Evolutionary conservation across 2,888 invertebrate species (phyloP).

Genomic region (Leucophora obtusa): DNA sequence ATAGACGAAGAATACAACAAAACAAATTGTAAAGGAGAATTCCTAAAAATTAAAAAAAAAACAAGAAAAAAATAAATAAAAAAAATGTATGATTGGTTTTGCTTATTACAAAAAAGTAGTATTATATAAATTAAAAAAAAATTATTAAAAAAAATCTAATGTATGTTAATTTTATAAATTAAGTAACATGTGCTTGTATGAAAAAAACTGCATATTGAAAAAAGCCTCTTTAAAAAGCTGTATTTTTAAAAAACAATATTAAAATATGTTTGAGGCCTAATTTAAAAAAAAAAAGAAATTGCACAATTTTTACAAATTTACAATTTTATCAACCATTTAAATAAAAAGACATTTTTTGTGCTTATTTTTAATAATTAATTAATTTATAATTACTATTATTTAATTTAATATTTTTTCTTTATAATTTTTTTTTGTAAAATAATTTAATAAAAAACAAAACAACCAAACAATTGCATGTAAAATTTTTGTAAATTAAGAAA

Average conservation of each 20-base stretch:
- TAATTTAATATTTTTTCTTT: slow-evolving; percentile 39
- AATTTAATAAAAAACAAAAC: slow-evolving; percentile 20
- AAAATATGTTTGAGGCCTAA: not conserved
- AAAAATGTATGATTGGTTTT: slow-evolving; percentile 52
- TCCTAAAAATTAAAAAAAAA: slow-evolving; percentile 30
- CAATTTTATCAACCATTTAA: slow-evolving; percentile 65
- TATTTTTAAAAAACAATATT: not conserved
- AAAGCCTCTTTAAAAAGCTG: slow-evolving; percentile 14
- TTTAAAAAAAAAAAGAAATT: slow-evolving; percentile 48
- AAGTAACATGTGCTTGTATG: slow-evolving; percentile 57
- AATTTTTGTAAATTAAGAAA: slow-evolving; percentile 19
- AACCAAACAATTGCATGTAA: slow-evolving; percentile 9
- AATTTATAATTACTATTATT: slow-evolving; percentile 50
- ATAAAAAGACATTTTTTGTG: slow-evolving; percentile 69
- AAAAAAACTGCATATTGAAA: slow-evolving; percentile 20
- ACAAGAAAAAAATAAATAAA: not conserved
- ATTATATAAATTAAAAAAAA: slow-evolving; percentile 43
- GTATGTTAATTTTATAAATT: slow-evolving; percentile 64
- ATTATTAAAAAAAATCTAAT: slow-evolving; percentile 55
- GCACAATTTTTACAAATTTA: slow-evolving; percentile 64
- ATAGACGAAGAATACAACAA: slow-evolving; percentile 44
- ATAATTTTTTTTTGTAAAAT: not conserved
- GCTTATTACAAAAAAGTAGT: slow-evolving; percentile 65
- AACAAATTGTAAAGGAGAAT: slow-evolving; percentile 49
- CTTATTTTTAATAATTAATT: slow-evolving; percentile 61